These are phyloP conservation scores for Solen grandis DNA, from an alignment of 1,140 invertebrate species.

Conservation along the genomic window DNA sequence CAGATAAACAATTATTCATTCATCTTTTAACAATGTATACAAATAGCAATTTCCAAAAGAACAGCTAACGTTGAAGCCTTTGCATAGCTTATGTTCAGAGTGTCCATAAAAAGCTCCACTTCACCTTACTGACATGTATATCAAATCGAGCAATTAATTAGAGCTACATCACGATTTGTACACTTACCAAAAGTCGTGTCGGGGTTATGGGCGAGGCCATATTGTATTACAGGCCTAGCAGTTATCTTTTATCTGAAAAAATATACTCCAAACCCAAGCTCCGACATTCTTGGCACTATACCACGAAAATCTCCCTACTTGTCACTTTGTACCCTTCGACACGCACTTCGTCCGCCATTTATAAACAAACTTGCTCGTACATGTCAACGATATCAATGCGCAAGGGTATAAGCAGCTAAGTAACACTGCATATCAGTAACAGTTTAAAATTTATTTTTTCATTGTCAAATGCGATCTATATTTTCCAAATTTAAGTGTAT, in stretches of 20 bases:
- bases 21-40: background rate
- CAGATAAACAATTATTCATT: background rate
- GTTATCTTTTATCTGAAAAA: constrained; percentile 8
- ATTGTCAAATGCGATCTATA: no score
- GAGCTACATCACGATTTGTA: no score
- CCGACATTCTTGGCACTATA: constrained; percentile 48
- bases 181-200: constrained; percentile 50
- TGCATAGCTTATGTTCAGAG: background rate
- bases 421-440: no score
- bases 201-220: constrained; percentile 46
- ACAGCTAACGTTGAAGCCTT: background rate
- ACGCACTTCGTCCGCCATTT: constrained; percentile 51
- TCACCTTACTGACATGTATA: background rate
- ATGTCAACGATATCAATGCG: constrained; percentile 42
- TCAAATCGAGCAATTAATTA: no score
- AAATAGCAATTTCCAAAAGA: background rate
- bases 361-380: constrained; percentile 54
- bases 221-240: background rate
- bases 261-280: constrained; percentile 30
- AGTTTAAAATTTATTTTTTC: no score
- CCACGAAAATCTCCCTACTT: constrained; percentile 36
- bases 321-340: constrained; percentile 26
- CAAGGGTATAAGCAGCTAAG: no score
- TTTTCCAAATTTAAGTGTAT: no score
- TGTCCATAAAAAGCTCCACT: background rate